Conservation (phyloP, 2,113 vertebrate genomes). For the Atractosteus spatula region DNA sequence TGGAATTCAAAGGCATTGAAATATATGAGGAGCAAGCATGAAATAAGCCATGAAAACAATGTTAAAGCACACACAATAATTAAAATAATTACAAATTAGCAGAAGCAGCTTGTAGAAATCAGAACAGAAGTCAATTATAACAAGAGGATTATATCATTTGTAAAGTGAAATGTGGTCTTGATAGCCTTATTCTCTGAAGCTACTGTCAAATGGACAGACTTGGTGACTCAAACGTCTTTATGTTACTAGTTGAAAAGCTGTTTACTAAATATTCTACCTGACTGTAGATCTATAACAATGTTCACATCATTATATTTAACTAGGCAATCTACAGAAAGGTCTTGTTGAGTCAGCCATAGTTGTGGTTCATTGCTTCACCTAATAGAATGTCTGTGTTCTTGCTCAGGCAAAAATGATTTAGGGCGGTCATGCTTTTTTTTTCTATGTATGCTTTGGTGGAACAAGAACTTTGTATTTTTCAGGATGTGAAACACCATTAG, state of each 20-base stretch:
- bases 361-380: constrained; percentile 20
- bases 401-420: constrained; percentile 7
- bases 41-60: no score
- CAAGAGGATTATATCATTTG: no score
- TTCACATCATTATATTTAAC: constrained; percentile 16
- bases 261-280: constrained; percentile 1
- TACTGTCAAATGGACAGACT: no score
- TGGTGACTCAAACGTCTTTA: no score
- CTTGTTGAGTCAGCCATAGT: constrained; percentile 14
- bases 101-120: no score
- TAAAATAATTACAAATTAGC: no score
- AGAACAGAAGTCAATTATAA: no score
- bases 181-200: no score
- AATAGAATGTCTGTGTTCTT: constrained; percentile 20
- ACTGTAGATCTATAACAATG: not conserved
- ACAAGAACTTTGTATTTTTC: not conserved
- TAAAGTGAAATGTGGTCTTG: no score
- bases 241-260: not conserved
- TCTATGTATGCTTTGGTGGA: not conserved
- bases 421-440: not conserved
- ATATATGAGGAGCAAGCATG: no score
- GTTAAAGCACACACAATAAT: no score
- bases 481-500: not conserved
- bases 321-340: constrained; percentile 9
- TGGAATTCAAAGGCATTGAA: no score